A percentile compares a stretch with the other conserved stretches of the same genome.
These are phyloP conservation scores for Eulemur rubriventer DNA, from an alignment of 2,797 vertebrate genomes.

Conservation along the genomic window DNA sequence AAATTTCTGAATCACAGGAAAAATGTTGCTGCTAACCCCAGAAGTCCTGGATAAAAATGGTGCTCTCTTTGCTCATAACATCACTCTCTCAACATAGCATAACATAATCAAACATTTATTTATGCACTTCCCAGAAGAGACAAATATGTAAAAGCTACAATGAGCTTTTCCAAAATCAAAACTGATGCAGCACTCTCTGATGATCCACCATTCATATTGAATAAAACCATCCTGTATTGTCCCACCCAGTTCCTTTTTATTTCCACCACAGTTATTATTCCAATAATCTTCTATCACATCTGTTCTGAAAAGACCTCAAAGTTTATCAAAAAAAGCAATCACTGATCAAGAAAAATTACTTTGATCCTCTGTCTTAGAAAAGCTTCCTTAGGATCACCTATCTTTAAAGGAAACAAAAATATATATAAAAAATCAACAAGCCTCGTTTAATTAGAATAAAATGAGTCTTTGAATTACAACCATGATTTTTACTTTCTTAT, in stretches of 20 bases:
- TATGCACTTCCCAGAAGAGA: background rate
- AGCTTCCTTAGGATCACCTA: background rate
- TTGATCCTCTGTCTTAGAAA: background rate
- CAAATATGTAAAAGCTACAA: background rate
- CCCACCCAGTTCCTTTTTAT: background rate
- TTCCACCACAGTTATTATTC: background rate
- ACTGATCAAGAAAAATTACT: background rate
- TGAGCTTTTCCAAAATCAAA: slow-evolving; percentile 4
- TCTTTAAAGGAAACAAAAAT: background rate
- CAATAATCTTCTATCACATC: background rate
- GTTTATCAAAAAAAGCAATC: background rate
- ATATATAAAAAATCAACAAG: background rate
- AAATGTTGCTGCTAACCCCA: background rate
- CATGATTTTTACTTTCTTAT: background rate
- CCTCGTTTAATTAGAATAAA: slow-evolving; percentile 10
- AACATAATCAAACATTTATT: background rate
- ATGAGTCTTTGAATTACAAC: background rate
- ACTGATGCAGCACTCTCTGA: background rate
- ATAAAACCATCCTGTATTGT: background rate
- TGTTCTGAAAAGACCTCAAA: background rate
- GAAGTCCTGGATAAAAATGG: background rate
- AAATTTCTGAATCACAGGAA: background rate
- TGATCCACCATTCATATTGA: background rate
- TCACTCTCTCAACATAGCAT: background rate
- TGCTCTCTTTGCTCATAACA: background rate